Base-by-base conservation (phyloP, 2,888 invertebrate species). In the Neoaliturus tenellus region DNA sequence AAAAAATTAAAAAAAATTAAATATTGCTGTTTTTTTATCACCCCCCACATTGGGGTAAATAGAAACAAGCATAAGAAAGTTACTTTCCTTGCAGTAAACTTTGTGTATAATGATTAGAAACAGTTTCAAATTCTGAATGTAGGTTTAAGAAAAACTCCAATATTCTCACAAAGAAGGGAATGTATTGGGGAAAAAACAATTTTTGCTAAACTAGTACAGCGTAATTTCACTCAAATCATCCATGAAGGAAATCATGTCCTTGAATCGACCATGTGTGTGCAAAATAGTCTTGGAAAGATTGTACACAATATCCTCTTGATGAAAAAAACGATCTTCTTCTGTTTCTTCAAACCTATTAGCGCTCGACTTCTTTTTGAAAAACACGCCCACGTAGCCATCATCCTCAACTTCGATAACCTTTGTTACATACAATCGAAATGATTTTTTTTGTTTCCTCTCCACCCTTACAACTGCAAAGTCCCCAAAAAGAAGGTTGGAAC, bases 381-480 rank as follows among this genome's bases (percentile, higher is more conserved):
- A 73, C 20, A 67, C 25, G 39, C 81, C 35, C 17, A 44, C 67
- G 31, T 81, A 81, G 6, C 81, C 81, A 25, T 67, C 67, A 39
- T 25, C 23, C 2, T 81, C 25, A 28, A 67, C 39, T 35, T 62
- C 67, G 20, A 39, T 67, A 67, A 81, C 41, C 35, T 25, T 81
- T 55, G 58, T 81, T 41, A 81, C 69, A 67, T 81, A 81, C 44
- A 81, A 25, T 35, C 41, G 81, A 35, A 81, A 81, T 41, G 39
- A 62, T 67, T 31, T 67, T 44, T 81, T 81, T 31, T 62, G 62
- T 31, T 81, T 81, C 44, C 81, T 41, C 62, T 81, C 62, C 41
- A 81, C 81, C 69, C 69, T 81, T 39, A 81, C 69, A 67, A 81
- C 41, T 81, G 81, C 62, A 25, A 31, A 81, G 69, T 81, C 81